Evolutionary conservation across 2,113 vertebrate species (phyloP).

Genomic region (Cromileptes altivelis): DNA sequence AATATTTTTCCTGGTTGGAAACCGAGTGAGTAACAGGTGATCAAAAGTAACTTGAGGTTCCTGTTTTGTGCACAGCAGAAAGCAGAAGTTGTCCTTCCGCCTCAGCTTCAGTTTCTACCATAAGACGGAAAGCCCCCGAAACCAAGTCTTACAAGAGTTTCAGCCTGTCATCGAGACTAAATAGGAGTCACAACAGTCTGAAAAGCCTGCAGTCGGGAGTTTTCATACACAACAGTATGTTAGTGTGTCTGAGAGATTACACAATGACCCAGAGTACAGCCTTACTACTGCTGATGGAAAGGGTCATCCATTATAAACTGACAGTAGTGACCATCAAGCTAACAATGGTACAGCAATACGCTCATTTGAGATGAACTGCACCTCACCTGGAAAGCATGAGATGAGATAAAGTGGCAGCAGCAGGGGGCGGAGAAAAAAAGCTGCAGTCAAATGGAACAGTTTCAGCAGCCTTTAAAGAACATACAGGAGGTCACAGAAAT

Average conservation of each 20-base stretch:
- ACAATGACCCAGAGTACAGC: not conserved
- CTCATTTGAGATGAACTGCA: too few relatives aligned
- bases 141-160: slow-evolving; percentile 38
- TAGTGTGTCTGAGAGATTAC: not conserved
- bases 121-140: slow-evolving; percentile 55
- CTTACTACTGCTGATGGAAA: not conserved
- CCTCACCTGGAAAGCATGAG: too few relatives aligned
- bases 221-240: not conserved
- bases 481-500: too few relatives aligned
- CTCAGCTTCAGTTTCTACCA: slow-evolving; percentile 48
- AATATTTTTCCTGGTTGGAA: not conserved
- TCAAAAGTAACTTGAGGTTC: slow-evolving; percentile 8
- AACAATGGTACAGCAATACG: not conserved
- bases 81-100: slow-evolving; percentile 57
- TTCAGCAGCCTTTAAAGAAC: too few relatives aligned
- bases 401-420: too few relatives aligned
- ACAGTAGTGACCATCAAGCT: not conserved
- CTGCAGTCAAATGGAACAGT: too few relatives aligned
- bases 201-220: not conserved
- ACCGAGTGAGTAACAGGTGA: not conserved
- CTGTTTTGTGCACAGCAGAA: slow-evolving; percentile 49
- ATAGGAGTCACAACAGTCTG: not conserved
- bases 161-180: not conserved
- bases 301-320: not conserved
- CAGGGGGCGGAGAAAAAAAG: too few relatives aligned